phyloP scores from a whole-genome alignment of 1,140 invertebrate genomes.

The Zophobas morio region DNA sequence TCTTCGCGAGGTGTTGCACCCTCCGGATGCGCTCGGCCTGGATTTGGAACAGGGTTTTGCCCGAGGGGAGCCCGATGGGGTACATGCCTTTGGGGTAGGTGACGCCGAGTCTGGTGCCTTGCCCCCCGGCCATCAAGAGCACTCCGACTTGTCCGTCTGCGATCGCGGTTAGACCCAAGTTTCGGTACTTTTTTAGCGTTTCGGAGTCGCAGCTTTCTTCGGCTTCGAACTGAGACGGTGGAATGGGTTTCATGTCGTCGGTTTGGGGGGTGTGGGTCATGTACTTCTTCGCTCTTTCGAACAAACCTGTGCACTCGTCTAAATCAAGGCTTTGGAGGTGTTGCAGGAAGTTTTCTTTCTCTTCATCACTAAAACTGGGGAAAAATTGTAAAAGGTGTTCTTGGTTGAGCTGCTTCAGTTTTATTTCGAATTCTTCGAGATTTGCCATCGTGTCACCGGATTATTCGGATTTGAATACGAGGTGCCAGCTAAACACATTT shows the following conservation, averaged over 20 bases:
- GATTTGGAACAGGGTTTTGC: constrained; percentile 93
- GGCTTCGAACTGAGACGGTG: constrained; percentile 81
- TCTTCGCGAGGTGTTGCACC: constrained; percentile 83
- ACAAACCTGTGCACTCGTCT: constrained; percentile 77
- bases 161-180: constrained; percentile 81
- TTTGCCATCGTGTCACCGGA: constrained; percentile 39
- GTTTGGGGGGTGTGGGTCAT: constrained; percentile 75
- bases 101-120: constrained; percentile 92
- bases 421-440: constrained; percentile 35
- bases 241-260: constrained; percentile 86
- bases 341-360: constrained; percentile 73
- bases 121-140: constrained; percentile 80
- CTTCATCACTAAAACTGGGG: constrained; percentile 78
- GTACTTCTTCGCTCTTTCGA: constrained; percentile 74
- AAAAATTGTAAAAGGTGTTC: constrained; percentile 91
- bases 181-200: constrained; percentile 77
- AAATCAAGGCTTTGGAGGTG: constrained; percentile 79
- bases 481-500: not conserved
- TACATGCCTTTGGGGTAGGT: constrained; percentile 98
- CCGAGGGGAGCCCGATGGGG: constrained; percentile 82
- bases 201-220: constrained; percentile 71
- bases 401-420: constrained; percentile 70
- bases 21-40: constrained; percentile 93
- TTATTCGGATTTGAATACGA: constrained; percentile 17
- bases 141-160: constrained; percentile 87